A percentile compares a stretch with the other conserved stretches of the same genome.
These are phyloP conservation scores for Nymphicus hollandicus DNA, from an alignment of 2,113 vertebrate species.

Conservation along the genomic window DNA sequence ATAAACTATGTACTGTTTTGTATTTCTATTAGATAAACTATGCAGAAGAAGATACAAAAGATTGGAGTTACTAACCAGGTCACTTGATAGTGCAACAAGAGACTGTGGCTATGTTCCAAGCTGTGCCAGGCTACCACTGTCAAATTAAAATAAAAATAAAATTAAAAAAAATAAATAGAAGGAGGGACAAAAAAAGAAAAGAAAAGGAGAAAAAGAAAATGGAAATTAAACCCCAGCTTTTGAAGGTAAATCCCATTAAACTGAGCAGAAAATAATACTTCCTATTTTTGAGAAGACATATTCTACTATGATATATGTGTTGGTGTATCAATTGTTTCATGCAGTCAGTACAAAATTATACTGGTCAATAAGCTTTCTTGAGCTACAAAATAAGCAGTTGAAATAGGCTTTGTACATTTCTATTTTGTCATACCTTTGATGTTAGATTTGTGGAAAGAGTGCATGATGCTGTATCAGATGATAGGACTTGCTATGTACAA, in stretches of 20 bases:
- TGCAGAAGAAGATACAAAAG: neutral
- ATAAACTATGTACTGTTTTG: neutral
- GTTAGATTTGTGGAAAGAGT: neutral
- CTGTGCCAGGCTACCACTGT: neutral
- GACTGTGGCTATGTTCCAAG: neutral
- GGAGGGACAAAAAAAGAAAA: accelerated
- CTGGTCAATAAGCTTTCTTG: neutral
- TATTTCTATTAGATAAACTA: neutral
- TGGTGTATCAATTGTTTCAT: neutral
- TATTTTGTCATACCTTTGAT: neutral
- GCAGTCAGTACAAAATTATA: neutral
- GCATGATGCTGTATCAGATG: neutral
- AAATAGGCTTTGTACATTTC: neutral
- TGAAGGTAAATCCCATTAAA: neutral
- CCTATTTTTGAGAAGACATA: neutral
- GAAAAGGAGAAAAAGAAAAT: neutral
- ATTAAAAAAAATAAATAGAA: neutral
- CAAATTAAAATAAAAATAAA: neutral
- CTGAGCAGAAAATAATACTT: neutral
- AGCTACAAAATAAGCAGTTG: neutral
- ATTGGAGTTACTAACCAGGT: neutral
- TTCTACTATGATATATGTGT: neutral
- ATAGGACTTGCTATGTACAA: neutral
- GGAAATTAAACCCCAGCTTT: neutral
- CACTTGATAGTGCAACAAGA: neutral